Evolutionary conservation across 2,888 invertebrate species (phyloP).

Genomic region (Callosobruchus maculatus): DNA sequence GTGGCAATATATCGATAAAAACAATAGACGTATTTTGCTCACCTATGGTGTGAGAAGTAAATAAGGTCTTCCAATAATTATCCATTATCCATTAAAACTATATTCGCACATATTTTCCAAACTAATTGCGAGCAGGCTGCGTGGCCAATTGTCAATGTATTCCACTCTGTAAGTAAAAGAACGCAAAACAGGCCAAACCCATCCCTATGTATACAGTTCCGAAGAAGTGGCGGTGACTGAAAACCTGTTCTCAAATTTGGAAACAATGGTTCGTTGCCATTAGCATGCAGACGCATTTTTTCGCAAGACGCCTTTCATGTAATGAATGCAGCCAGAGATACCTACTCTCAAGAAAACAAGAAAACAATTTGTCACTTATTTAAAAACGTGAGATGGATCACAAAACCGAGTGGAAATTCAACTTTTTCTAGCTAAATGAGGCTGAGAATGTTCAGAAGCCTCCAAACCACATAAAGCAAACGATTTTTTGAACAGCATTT

Average conservation of each 20-base stretch:
- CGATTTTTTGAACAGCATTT: no score
- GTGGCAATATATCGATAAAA: no score
- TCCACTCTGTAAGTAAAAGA: background rate
- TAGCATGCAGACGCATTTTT: background rate
- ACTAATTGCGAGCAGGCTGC: background rate
- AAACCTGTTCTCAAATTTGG: background rate
- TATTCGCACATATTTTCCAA: no score
- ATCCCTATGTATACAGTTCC: background rate
- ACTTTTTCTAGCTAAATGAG: no score
- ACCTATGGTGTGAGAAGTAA: no score
- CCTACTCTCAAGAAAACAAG: background rate
- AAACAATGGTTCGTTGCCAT: background rate
- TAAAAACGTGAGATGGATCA: background rate
- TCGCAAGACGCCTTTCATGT: background rate
- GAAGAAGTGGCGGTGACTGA: background rate
- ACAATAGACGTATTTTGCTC: no score
- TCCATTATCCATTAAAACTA: no score
- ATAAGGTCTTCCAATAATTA: no score
- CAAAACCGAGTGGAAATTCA: background rate
- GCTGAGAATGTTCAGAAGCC: no score
- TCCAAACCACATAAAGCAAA: no score
- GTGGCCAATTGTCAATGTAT: background rate
- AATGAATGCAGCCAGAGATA: background rate
- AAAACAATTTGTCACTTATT: background rate
- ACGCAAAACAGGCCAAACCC: background rate